phyloP scores from a whole-genome alignment of 2,113 vertebrate genomes.

The Caloenas nicobarica region DNA sequence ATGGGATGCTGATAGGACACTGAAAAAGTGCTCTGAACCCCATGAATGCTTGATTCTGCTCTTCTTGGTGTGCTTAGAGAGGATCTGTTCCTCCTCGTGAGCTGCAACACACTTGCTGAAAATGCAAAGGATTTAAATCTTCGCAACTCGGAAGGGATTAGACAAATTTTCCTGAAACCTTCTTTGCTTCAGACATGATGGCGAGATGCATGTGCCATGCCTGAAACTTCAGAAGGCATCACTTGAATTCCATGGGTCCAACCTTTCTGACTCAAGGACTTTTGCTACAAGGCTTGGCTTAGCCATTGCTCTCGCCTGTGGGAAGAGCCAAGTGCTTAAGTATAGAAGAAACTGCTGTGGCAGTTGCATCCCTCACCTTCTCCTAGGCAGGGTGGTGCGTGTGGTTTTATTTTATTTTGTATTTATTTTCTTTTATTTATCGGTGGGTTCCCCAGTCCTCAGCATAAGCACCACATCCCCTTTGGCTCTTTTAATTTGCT shows the following conservation, averaged over 20 bases:
- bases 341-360: background rate
- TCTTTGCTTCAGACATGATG: background rate
- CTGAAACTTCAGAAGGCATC: background rate
- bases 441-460: background rate
- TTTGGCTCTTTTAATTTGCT: background rate
- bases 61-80: background rate
- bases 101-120: background rate
- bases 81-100: background rate
- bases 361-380: too few relatives aligned
- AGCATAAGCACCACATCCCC: background rate
- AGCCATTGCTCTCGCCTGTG: background rate
- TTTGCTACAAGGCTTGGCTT: background rate
- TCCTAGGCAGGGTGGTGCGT: too few relatives aligned
- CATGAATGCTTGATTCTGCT: fast-evolving
- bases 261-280: background rate
- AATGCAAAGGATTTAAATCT: background rate
- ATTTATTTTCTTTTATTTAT: too few relatives aligned
- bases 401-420: too few relatives aligned
- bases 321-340: background rate
- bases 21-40: background rate
- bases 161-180: background rate
- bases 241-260: fast-evolving
- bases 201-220: fast-evolving
- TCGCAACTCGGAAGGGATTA: background rate
- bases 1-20: background rate